Evolutionary conservation across 2,797 vertebrate species (phyloP).

Genomic region (Hypotaenidia okinawae): DNA sequence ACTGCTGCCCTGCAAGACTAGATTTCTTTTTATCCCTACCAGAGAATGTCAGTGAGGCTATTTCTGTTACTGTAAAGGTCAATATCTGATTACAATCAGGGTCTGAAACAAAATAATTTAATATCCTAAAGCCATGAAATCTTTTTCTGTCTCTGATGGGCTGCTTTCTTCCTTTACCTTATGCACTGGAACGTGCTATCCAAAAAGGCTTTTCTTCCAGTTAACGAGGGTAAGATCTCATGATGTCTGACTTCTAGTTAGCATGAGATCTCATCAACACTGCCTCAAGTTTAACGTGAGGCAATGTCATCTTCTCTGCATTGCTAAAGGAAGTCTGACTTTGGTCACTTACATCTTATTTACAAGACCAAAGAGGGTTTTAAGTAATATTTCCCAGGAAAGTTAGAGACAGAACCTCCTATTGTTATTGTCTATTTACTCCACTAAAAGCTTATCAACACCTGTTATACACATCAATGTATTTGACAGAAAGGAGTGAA

Average conservation of each 20-base stretch:
- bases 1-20: not conserved
- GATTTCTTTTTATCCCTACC: not conserved
- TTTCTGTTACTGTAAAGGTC: constrained; percentile 41
- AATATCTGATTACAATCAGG: constrained; percentile 27
- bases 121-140: not conserved
- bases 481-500: not conserved
- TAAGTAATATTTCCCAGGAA: not conserved
- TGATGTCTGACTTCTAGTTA: not conserved
- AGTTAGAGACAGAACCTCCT: not conserved
- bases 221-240: not conserved
- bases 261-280: not conserved
- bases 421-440: not conserved
- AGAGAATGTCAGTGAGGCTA: constrained; percentile 2
- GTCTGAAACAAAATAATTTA: constrained; percentile 41
- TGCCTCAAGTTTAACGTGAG: not conserved
- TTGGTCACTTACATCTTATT: not conserved
- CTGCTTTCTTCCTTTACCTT: not conserved
- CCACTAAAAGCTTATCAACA: not conserved
- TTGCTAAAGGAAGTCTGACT: not conserved
- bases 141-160: not conserved
- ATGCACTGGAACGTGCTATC: not conserved
- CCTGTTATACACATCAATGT: not conserved
- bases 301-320: not conserved
- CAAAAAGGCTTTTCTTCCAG: constrained; percentile 14
- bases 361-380: not conserved